Percentiles rank a stretch among this genome's conserved stretches.
These are phyloP conservation scores for Corythornis madagascariensis DNA, from an alignment of 2,113 vertebrate species.

Conservation along the genomic window DNA sequence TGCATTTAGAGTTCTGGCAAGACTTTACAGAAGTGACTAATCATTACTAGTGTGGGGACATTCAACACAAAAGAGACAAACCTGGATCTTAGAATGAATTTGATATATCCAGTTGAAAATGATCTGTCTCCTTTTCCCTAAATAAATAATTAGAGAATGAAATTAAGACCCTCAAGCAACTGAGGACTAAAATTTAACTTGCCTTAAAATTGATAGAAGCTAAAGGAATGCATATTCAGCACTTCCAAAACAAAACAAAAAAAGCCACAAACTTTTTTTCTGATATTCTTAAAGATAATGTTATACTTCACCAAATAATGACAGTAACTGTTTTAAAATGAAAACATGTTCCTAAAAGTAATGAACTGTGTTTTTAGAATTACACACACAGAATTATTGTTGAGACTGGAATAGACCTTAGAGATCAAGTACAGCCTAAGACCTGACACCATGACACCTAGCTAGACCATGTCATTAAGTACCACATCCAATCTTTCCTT, in stretches of 20 bases:
- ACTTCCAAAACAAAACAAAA: background rate
- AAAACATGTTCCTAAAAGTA: background rate
- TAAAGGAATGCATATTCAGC: background rate
- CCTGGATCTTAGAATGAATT: background rate
- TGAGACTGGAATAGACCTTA: too few species aligned
- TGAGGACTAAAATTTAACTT: background rate
- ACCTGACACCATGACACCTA: too few species aligned
- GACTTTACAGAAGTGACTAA: background rate
- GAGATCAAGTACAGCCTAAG: too few species aligned
- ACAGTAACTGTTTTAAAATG: background rate
- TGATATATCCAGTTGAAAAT: background rate
- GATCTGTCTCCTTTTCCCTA: background rate
- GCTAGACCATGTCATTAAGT: too few species aligned
- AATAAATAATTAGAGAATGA: background rate
- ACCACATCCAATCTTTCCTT: too few species aligned
- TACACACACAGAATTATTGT: too few species aligned
- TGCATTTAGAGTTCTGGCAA: constrained; percentile 26
- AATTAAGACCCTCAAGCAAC: background rate
- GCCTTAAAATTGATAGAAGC: background rate
- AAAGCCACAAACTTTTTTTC: too few species aligned
- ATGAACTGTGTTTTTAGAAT: background rate
- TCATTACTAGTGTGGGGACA: background rate
- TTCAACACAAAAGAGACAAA: constrained; percentile 15
- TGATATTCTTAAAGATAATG: too few species aligned
- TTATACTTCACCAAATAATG: too few species aligned